Percentiles rank a stretch among this genome's conserved stretches.
phyloP scores from a whole-genome alignment of 2,888 invertebrate genomes.

The Pedicia rivosa region DNA sequence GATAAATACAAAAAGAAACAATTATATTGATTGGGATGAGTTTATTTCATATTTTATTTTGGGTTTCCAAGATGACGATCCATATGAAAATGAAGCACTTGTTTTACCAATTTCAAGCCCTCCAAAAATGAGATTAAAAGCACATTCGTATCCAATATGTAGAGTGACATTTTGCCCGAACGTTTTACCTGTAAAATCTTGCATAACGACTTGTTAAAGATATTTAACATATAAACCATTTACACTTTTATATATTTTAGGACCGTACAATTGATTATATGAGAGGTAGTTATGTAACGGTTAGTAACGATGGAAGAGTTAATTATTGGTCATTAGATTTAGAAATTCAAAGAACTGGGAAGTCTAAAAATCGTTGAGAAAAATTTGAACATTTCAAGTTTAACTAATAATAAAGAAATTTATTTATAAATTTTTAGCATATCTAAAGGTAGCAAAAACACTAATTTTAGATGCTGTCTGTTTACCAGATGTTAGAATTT shows the following conservation, averaged over 20 bases:
- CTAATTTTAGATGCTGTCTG: constrained; percentile 60
- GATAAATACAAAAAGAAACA: constrained; percentile 42
- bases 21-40: constrained; percentile 54
- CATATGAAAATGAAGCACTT: constrained; percentile 42
- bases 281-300: constrained; percentile 55
- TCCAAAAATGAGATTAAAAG: constrained; percentile 42
- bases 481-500: constrained; percentile 59
- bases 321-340: constrained; percentile 64
- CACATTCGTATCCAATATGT: constrained; percentile 51
- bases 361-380: constrained; percentile 45
- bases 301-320: constrained; percentile 58
- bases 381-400: background rate
- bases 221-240: constrained; percentile 1
- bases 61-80: constrained; percentile 51
- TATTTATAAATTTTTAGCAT: constrained; percentile 28
- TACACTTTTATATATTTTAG: constrained; percentile 18
- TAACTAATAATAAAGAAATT: background rate
- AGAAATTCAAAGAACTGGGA: constrained; percentile 42
- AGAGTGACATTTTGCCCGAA: constrained; percentile 46
- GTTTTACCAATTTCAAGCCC: constrained; percentile 43
- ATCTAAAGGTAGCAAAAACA: constrained; percentile 43
- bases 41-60: constrained; percentile 58
- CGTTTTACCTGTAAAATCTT: constrained; percentile 19
- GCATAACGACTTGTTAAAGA: background rate
- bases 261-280: constrained; percentile 39